Conservation (phyloP, 2,797 vertebrate genomes). For the Mus minutoides region DNA sequence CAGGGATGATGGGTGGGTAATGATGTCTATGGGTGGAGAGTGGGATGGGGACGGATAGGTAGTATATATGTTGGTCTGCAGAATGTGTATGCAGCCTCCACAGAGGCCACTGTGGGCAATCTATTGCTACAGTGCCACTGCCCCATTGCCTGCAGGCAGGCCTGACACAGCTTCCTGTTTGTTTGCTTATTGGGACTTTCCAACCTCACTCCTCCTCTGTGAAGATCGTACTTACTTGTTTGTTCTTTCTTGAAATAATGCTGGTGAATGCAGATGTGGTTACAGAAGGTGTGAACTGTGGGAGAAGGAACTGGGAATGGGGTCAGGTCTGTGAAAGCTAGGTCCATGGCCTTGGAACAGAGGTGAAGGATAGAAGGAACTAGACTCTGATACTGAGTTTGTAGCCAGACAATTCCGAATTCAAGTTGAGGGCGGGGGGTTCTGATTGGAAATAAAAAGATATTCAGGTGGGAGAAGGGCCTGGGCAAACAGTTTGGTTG, state of each 20-base stretch:
- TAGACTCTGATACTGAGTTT: neutral
- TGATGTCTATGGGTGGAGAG: neutral
- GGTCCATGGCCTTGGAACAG: neutral
- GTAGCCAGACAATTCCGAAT: neutral
- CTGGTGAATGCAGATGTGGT: neutral
- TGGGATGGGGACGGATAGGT: fast-evolving
- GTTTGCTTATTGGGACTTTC: neutral
- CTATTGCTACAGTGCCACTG: neutral
- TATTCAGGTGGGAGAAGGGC: neutral
- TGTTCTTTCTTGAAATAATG: slow-evolving; percentile 9
- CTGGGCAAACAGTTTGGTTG: neutral
- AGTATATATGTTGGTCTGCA: neutral
- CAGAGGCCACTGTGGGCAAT: neutral
- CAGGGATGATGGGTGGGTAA: neutral
- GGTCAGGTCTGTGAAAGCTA: neutral
- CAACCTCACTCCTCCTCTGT: neutral
- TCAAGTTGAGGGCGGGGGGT: neutral
- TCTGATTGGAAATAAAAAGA: neutral
- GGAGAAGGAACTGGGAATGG: neutral
- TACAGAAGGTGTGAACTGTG: neutral
- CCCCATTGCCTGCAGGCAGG: neutral
- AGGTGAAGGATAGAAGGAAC: neutral
- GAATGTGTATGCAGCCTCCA: neutral
- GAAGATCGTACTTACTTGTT: neutral
- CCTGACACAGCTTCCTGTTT: neutral